A percentile compares a stretch with the other conserved stretches of the same genome.
phyloP scores from a whole-genome alignment of 2,797 vertebrate species.

The Rhodeus uyekii region DNA sequence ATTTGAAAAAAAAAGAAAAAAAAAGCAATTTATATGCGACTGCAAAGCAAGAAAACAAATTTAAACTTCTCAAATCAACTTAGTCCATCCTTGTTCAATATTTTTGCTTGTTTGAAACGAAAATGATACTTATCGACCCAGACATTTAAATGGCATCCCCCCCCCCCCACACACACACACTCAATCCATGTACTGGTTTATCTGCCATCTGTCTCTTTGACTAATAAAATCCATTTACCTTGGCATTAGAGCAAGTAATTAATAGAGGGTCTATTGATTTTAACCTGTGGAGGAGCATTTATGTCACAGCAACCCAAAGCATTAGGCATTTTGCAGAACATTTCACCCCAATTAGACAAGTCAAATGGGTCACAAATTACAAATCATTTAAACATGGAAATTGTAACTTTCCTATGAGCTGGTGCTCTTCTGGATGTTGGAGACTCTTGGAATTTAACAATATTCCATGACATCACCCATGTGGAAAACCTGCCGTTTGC shows the following conservation, averaged over 20 bases:
- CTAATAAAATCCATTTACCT: neutral
- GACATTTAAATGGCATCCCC: no score
- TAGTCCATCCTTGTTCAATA: neutral
- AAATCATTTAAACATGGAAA: neutral
- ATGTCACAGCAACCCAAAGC: neutral
- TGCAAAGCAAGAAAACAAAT: neutral
- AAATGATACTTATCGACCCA: neutral
- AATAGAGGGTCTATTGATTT: neutral
- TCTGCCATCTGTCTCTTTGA: neutral
- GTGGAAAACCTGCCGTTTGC: neutral
- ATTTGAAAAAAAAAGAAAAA: no score
- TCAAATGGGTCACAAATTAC: neutral
- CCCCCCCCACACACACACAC: no score
- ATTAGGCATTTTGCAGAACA: neutral
- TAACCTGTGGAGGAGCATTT: neutral
- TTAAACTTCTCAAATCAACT: neutral
- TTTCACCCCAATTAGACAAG: neutral
- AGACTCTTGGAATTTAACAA: slow-evolving; percentile 47
- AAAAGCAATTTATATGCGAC: no score
- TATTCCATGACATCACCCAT: neutral
- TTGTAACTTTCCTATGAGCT: neutral
- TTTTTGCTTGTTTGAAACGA: neutral
- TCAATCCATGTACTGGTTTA: neutral
- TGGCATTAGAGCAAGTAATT: neutral
- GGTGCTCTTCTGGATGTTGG: no score